These are phyloP conservation scores for Sinocyclocheilus grahami DNA, from an alignment of 2,113 vertebrate species.

Conservation along the genomic window DNA sequence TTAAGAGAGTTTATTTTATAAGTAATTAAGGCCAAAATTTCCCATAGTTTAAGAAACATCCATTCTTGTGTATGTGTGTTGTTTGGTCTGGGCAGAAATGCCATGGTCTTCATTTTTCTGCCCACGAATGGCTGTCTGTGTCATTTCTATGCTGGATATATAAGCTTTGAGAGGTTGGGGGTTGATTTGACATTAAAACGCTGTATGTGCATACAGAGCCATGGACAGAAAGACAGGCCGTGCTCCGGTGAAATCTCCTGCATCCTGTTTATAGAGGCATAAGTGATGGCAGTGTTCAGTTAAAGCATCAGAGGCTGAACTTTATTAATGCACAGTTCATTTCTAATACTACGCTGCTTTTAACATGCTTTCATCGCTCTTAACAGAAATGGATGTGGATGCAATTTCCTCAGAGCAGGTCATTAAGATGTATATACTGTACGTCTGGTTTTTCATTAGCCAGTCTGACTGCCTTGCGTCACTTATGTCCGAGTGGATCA, in stretches of 20 bases:
- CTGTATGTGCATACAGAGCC: constrained; percentile 21
- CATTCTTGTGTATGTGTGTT: background rate
- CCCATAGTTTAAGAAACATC: background rate
- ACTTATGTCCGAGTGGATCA: constrained; percentile 52
- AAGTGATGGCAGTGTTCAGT: constrained; percentile 22
- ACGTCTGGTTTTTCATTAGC: constrained; percentile 47
- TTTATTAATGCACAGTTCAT: constrained; percentile 57
- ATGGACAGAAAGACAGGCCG: background rate
- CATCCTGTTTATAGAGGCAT: constrained; percentile 26
- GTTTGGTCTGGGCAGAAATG: constrained; percentile 43
- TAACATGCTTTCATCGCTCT: constrained; percentile 43
- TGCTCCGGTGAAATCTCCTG: constrained; percentile 15
- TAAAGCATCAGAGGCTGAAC: constrained; percentile 32
- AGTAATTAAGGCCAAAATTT: background rate
- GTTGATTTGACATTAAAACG: constrained; percentile 50
- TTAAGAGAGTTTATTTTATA: background rate
- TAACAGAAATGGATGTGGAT: constrained; percentile 41
- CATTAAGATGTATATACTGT: constrained; percentile 23
- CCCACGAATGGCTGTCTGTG: constrained; percentile 38
- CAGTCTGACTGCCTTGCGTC: constrained; percentile 18
- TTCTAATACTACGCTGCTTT: constrained; percentile 53
- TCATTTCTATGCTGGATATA: constrained; percentile 45
- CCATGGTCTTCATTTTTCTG: constrained; percentile 34
- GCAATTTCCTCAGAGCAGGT: constrained; percentile 43
- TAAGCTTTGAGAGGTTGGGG: constrained; percentile 36